phyloP scores from a whole-genome alignment of 1,140 invertebrate species.

The Carposina sasakii region DNA sequence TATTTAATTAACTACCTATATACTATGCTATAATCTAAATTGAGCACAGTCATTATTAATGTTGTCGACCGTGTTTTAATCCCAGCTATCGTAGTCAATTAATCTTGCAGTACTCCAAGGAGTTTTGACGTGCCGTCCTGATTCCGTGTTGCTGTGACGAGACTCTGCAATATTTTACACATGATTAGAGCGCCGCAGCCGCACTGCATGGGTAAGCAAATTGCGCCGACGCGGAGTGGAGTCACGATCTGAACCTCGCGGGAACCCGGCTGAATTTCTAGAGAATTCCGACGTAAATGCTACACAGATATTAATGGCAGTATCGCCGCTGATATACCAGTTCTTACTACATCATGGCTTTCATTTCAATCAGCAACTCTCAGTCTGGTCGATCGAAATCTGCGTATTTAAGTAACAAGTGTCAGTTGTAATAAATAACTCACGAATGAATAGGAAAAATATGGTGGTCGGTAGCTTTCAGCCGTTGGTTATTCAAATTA shows the following conservation, averaged over 20 bases:
- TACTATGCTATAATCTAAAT: no score
- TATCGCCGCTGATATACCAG: conserved; percentile 30
- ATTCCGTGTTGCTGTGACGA: conserved; percentile 56
- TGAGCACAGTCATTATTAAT: no score
- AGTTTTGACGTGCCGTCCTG: conserved; percentile 58
- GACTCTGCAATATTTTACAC: conserved; percentile 68
- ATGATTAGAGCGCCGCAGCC: conserved; percentile 61
- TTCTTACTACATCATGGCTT: no score
- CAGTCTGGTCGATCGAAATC: no score
- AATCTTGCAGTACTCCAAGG: conserved; percentile 49
- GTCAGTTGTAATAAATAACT: no score
- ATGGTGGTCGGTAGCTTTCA: conserved; percentile 37
- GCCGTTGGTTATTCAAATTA: conserved; percentile 51
- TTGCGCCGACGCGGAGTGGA: conserved; percentile 61
- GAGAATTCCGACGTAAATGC: conserved; percentile 68
- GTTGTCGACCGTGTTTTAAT: conserved; percentile 35
- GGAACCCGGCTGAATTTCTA: conserved; percentile 62
- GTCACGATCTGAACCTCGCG: conserved; percentile 68
- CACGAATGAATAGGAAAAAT: no score
- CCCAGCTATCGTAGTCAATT: conserved; percentile 55
- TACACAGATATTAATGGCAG: conserved; percentile 62
- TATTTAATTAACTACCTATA: no score
- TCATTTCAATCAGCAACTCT: no score
- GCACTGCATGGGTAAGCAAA: conserved; percentile 68
- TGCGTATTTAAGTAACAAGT: no score